phyloP scores from a whole-genome alignment of 2,888 invertebrate genomes.

The Lasioglossum calceatum region DNA sequence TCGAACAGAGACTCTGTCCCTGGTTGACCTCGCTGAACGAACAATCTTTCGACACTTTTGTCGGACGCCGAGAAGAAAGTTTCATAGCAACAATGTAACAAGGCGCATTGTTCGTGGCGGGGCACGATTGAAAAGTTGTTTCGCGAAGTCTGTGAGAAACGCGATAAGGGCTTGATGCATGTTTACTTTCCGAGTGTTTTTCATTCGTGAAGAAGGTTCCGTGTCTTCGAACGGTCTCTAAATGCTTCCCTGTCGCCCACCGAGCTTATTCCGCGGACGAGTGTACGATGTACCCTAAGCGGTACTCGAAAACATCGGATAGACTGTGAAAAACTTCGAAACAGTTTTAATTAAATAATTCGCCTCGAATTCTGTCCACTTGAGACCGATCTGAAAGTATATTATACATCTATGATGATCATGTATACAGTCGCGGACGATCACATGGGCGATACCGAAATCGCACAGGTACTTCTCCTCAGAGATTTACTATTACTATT shows the following conservation, averaged over 20 bases:
- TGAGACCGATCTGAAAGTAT: conserved; percentile 28
- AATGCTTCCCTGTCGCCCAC: conserved; percentile 59
- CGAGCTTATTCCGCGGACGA: conserved; percentile 57
- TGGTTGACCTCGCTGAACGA: conserved; percentile 45
- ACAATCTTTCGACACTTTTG: conserved; percentile 11
- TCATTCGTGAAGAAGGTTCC: conserved; percentile 21
- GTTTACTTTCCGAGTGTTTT: conserved; percentile 47
- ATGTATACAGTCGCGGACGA: conserved; percentile 84
- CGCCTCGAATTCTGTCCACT: conserved; percentile 12
- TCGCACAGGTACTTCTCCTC: conserved; percentile 85
- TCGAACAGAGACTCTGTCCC: conserved; percentile 56
- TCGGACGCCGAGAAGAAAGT: neutral
- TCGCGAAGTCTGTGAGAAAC: neutral
- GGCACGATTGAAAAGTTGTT: conserved; percentile 16
- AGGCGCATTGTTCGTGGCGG: neutral
- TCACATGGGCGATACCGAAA: conserved; percentile 86
- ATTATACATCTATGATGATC: conserved; percentile 75
- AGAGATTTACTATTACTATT: neutral
- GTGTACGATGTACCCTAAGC: conserved; percentile 78
- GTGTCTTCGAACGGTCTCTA: conserved; percentile 48
- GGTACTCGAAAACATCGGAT: conserved; percentile 27
- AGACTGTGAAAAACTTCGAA: conserved; percentile 31
- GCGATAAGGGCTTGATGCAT: conserved; percentile 17
- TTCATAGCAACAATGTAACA: neutral
- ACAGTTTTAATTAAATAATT: conserved; percentile 18